Evolutionary conservation across 2,888 invertebrate species (phyloP), one percentile per base, ranked within the genome.

Genomic region (Toxonevra muliebris): DNA sequence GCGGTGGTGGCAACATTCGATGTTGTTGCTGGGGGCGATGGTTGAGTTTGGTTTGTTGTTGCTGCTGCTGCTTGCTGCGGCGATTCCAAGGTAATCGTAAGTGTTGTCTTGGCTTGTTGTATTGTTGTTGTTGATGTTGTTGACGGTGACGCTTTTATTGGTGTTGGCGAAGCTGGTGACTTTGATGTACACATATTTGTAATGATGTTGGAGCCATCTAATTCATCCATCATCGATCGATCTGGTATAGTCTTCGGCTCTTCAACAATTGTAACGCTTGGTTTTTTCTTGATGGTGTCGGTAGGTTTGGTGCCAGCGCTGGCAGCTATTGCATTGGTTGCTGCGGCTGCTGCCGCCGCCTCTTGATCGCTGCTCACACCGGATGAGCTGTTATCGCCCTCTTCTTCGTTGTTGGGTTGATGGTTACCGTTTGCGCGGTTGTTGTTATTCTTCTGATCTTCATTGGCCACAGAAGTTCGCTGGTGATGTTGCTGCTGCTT

Each of bases 281-380:
- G 82, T 69, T 84, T 84, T 70, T 84, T 85, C 67, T 84, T 85
- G 50, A 84, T 84, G 8, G 84, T 84, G 57, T 85, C 84, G 8
- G 83, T 84, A 30, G 88, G 87, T 62, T 88, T 88, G 2, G 87
- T 87, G 1, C 88, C 74, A 43, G 66, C 60, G 1, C 65, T 59
- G 15, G 65, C 13, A 53, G 58, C 52, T n/a, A 70, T 12, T 2
- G 67, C 66, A 30, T 87, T 87, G 1, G 89, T 65, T 59, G 66
- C 57, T 12, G 65, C 62, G 7, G 65, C 57, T 19, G 53, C 69
- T 30, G 75, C 76, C 13, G 73, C 76, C 54, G 90, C 86, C 76
- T 92, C 94, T 83, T 95, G 94, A 85, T 95, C 95, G 60, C 93
- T 93, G 73, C 94, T 94, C 0, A 95, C 94, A 20, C 94, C 94